Conservation (phyloP, 2,113 vertebrate species). For the Gymnocephalus cernua region DNA sequence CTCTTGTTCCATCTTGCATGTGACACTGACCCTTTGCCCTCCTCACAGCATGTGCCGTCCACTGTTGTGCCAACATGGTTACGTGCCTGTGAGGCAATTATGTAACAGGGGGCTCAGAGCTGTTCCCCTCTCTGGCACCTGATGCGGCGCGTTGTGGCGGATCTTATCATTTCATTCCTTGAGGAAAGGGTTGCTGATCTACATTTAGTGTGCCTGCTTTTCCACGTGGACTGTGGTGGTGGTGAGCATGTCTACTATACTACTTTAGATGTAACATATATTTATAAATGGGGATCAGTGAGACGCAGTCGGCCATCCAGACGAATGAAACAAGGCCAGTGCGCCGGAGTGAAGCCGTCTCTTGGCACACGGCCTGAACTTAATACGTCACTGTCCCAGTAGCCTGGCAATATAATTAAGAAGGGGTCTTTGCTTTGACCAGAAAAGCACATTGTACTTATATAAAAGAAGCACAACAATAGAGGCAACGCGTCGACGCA, state of each 20-base stretch:
- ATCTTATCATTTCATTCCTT: neutral
- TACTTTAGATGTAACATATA: too few species aligned
- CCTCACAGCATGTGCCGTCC: neutral
- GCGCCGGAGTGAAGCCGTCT: neutral
- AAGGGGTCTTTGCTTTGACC: neutral
- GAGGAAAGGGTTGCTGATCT: neutral
- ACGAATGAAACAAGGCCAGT: constrained; percentile 10
- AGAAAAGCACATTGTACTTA: neutral
- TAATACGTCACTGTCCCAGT: neutral
- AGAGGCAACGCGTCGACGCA: neutral
- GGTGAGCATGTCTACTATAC: too few species aligned
- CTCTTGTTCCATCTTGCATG: neutral
- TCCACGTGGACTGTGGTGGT: neutral
- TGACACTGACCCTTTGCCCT: neutral
- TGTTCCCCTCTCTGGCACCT: neutral
- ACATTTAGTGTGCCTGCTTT: neutral
- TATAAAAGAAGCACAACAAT: neutral
- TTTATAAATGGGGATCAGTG: neutral
- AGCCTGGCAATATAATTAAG: neutral
- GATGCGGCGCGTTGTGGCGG: neutral
- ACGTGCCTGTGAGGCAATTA: constrained; percentile 16
- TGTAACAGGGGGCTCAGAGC: constrained; percentile 4
- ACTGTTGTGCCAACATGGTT: constrained; percentile 5
- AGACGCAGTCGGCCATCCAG: neutral
- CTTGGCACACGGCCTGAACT: neutral